These are phyloP conservation scores for Synchiropus splendidus DNA, from an alignment of 2,113 vertebrate species.

Conservation along the genomic window DNA sequence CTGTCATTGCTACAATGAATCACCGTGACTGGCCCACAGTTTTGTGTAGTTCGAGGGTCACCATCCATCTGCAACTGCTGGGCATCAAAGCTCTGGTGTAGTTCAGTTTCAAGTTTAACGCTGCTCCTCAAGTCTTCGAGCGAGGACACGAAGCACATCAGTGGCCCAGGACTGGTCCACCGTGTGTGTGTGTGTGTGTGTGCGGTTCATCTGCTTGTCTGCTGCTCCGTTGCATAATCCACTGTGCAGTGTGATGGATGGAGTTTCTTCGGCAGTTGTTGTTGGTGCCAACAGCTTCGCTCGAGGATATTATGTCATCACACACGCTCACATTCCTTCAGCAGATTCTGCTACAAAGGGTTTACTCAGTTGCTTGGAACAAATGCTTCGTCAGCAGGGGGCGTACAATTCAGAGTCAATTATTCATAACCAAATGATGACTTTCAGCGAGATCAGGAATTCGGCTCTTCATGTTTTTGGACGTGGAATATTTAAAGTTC, in stretches of 20 bases:
- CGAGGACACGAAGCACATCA: no score
- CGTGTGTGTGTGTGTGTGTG: conserved; percentile 8
- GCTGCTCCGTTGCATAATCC: conserved; percentile 31
- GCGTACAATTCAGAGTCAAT: no score
- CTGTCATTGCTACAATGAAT: no score
- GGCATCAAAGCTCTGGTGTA: conserved; percentile 11
- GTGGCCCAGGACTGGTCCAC: no score
- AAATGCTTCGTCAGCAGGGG: no score
- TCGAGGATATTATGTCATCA: conserved; percentile 7
- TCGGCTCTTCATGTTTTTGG: neutral
- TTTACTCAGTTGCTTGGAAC: neutral
- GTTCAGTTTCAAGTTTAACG: no score
- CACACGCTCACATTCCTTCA: no score
- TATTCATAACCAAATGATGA: neutral
- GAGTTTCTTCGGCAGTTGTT: conserved; percentile 2
- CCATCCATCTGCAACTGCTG: neutral
- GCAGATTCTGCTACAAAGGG: neutral
- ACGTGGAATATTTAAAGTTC: neutral
- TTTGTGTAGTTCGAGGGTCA: neutral
- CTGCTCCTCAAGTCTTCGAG: no score
- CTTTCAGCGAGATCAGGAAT: neutral
- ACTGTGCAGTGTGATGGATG: conserved; percentile 15
- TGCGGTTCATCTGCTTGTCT: neutral
- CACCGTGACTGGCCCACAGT: no score
- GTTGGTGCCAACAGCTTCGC: conserved; percentile 3